Conservation (phyloP, 2,888 invertebrate species). For the Plusia festucae region DNA sequence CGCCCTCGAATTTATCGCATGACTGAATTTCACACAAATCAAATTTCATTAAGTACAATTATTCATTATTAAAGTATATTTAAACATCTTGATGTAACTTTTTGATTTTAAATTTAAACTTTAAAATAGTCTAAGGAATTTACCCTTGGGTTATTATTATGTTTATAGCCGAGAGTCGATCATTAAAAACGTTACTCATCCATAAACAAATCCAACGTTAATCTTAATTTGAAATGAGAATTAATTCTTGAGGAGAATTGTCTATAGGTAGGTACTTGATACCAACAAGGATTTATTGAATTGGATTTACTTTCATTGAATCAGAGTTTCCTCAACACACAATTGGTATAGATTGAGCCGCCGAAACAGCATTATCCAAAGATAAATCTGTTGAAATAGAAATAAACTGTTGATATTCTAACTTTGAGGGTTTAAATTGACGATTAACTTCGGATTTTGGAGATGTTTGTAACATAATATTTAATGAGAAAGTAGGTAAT, state of each 20-base stretch:
- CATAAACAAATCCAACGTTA: slow-evolving; percentile 18
- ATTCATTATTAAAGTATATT: no score
- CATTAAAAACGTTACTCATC: slow-evolving; percentile 3
- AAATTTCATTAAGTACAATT: no score
- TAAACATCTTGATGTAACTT: background rate
- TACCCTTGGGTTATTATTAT: background rate
- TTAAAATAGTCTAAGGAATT: background rate
- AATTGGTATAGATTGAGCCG: slow-evolving; percentile 55
- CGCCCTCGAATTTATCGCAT: background rate
- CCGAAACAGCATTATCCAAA: slow-evolving; percentile 51
- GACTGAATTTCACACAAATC: no score
- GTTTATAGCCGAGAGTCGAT: slow-evolving; percentile 3
- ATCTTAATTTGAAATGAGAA: slow-evolving; percentile 11
- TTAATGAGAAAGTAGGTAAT: no score
- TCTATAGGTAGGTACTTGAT: slow-evolving; percentile 44
- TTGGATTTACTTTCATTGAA: slow-evolving; percentile 52
- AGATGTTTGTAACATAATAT: background rate
- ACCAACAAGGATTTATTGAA: slow-evolving; percentile 54
- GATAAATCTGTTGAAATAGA: slow-evolving; percentile 61
- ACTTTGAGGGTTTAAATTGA: slow-evolving; percentile 51
- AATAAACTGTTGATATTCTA: slow-evolving; percentile 57
- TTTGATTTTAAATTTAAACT: background rate
- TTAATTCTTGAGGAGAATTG: slow-evolving; percentile 22
- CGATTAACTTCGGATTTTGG: background rate
- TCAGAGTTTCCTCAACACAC: slow-evolving; percentile 56